These are phyloP conservation scores for Neodiprion fabricii DNA, from an alignment of 1,140 invertebrate species.

Conservation along the genomic window DNA sequence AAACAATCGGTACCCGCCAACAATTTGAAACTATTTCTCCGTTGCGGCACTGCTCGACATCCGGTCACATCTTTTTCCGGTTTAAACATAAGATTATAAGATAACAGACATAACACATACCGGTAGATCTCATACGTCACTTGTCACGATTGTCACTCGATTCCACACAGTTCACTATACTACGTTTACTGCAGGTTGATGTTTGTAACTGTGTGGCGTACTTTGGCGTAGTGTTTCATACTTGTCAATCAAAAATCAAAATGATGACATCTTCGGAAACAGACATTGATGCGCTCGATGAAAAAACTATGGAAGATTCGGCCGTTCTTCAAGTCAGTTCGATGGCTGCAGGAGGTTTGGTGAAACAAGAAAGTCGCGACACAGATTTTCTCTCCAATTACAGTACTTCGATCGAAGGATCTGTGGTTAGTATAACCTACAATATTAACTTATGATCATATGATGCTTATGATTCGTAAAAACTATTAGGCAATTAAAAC, in stretches of 20 bases:
- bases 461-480: neutral
- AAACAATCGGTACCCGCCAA: neutral
- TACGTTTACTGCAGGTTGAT: too few species aligned
- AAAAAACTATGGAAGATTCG: slow-evolving; percentile 39
- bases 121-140: too few species aligned
- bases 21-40: neutral
- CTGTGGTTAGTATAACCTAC: slow-evolving; percentile 47
- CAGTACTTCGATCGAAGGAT: slow-evolving; percentile 59
- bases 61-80: neutral
- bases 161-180: too few species aligned
- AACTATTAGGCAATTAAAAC: too few species aligned
- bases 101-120: neutral
- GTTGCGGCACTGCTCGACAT: neutral
- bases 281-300: slow-evolving; percentile 40
- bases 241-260: slow-evolving; percentile 16
- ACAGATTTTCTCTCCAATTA: slow-evolving; percentile 55
- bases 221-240: neutral
- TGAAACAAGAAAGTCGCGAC: slow-evolving; percentile 51
- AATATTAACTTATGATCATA: slow-evolving; percentile 14
- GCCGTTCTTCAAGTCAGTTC: slow-evolving; percentile 54
- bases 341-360: slow-evolving; percentile 42
- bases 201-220: too few species aligned
- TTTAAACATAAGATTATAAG: neutral
- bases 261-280: slow-evolving; percentile 54
- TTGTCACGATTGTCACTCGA: too few species aligned